Evolutionary conservation across 2,113 vertebrate species (phyloP).

Genomic region (Otis tarda): DNA sequence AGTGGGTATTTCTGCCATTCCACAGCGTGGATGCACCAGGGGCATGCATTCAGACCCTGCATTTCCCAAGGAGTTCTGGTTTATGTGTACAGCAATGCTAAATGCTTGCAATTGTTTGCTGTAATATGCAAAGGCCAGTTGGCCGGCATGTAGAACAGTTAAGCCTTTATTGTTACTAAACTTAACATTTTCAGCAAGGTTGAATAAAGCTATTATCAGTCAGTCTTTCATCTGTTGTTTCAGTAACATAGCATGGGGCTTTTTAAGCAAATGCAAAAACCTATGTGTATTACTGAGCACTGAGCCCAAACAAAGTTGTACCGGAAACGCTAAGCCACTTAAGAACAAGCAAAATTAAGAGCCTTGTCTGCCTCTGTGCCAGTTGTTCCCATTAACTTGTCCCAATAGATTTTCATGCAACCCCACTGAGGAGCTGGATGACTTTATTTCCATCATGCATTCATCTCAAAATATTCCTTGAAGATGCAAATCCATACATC

Average conservation of each 20-base stretch:
- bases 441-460: background rate
- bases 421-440: background rate
- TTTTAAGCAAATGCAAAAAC: constrained; percentile 3
- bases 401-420: background rate
- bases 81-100: background rate
- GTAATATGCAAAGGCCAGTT: background rate
- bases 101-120: constrained; percentile 47
- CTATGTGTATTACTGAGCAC: background rate
- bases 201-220: constrained; percentile 45
- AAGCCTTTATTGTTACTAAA: constrained; percentile 49
- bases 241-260: background rate
- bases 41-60: background rate
- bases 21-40: background rate
- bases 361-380: background rate
- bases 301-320: background rate
- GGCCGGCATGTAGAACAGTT: constrained; percentile 33
- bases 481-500: background rate
- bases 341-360: background rate
- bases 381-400: background rate
- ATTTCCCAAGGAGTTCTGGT: background rate
- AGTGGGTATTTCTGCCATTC: background rate
- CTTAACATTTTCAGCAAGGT: constrained; percentile 53
- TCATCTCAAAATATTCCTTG: background rate
- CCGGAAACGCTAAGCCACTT: background rate
- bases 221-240: constrained; percentile 23